Base-by-base conservation (phyloP, 23 tunicate species). In the Diplosoma virens region DNA sequence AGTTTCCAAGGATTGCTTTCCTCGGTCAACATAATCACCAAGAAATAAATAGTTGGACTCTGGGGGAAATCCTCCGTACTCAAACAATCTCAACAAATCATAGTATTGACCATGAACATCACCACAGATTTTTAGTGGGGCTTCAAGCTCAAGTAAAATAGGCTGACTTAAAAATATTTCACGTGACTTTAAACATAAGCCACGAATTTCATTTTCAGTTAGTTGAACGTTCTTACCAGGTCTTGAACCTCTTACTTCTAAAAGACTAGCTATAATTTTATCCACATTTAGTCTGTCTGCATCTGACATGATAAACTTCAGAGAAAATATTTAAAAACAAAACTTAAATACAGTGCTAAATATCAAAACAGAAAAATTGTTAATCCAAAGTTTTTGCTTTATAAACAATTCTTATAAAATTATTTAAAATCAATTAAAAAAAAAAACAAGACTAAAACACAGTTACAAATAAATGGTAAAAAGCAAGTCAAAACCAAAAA, bases 91-190 rank as follows among this genome's bases (percentile, higher is more conserved):
- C 0, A 95, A 82, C 21, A 95, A 75, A 61, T 95, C 99, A 48
- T 95, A 95, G 55, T 95, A 95, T 61, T 95, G 99, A 31, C 99
- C 99, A 52, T 95, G 99, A 21, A 95, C 99, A 80, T 95, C 99
- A 31, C 99, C 99, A 71, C 99, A 95, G n/a, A 95, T 90, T 66
- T 95, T 95, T 58, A 95, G 65, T 14, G 99, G 99, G 0, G 99
- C 99, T 72, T 95, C 99, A 26, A 95, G 82, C 60, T 95, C 99
- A 32, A 95, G 84, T 36, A 95, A 37, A 58, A 95, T 95, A 2
- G 99, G 99, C 54, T 95, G 99, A 41, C 97, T 83, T 24, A 95
- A 47, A 79, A 95, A 95, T 25, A 95, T 92, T 67, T 95, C 99
- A 17, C 99, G 37, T 0, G 96, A 89, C 36, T 95, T 95, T 4